A percentile compares a stretch with the other conserved stretches of the same genome.
Evolutionary conservation across 2,113 vertebrate genomes (phyloP).

Genomic region (Crypturellus undulatus): DNA sequence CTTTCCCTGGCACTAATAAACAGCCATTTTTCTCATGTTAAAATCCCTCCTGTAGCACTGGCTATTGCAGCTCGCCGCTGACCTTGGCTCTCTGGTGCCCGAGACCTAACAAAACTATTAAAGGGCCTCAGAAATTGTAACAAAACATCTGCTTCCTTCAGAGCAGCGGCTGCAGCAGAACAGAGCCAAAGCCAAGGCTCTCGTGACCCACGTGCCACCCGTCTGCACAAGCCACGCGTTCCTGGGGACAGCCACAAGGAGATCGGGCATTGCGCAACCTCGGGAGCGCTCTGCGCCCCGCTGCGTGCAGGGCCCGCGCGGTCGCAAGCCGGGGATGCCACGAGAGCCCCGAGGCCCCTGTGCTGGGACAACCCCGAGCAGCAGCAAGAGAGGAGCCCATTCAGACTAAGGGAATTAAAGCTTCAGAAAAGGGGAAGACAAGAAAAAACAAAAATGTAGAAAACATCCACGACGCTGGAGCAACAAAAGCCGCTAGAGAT

Average conservation of each 20-base stretch:
- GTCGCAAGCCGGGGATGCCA: too few species aligned
- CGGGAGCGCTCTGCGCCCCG: background rate
- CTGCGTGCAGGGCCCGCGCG: too few species aligned
- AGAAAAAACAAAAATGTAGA: background rate
- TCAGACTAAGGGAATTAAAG: background rate
- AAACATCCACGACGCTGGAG: background rate
- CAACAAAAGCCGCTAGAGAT: conserved; percentile 18
- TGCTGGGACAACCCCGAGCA: background rate
- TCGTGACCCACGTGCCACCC: background rate
- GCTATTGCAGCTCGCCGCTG: background rate
- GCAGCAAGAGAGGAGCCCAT: background rate
- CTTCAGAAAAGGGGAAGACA: conserved; percentile 16
- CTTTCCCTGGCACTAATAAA: background rate
- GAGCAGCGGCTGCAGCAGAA: conserved; percentile 49
- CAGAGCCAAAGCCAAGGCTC: background rate
- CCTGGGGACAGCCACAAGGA: background rate
- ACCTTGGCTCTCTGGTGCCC: conserved; percentile 27
- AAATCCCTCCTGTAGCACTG: background rate
- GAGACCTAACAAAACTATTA: background rate
- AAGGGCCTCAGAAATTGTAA: background rate
- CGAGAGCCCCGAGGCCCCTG: too few species aligned
- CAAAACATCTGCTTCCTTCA: conserved; percentile 62
- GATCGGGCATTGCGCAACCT: background rate
- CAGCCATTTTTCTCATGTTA: background rate
- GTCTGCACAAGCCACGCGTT: accelerated